Evolutionary conservation across 2,113 vertebrate genomes (phyloP).

Genomic region (Oryzias melastigma): DNA sequence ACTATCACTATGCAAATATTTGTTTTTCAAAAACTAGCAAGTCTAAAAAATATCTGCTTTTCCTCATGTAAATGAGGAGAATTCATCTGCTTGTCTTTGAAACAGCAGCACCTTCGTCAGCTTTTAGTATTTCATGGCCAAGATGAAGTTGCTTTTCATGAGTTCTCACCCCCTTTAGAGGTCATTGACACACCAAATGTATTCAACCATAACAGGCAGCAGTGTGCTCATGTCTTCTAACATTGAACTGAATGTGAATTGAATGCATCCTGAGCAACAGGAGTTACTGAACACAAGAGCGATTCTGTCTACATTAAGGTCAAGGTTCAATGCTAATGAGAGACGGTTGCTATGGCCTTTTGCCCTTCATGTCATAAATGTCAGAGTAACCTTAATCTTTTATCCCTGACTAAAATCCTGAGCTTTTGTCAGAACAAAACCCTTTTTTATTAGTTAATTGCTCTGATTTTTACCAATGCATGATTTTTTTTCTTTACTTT

Average conservation of each 20-base stretch:
- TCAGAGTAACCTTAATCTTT: no score
- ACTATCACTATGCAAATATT: no score
- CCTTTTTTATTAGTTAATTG: no score
- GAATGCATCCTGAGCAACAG: conserved; percentile 16
- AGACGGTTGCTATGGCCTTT: neutral
- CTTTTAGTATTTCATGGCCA: neutral
- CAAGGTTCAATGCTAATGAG: conserved; percentile 7
- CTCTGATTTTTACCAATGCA: conserved; percentile 2
- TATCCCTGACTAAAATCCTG: no score
- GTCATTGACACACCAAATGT: conserved; percentile 1
- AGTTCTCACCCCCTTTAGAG: conserved; percentile 2
- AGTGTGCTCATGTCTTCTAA: neutral
- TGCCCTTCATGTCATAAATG: no score
- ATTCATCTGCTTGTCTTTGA: neutral
- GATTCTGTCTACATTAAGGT: conserved; percentile 7
- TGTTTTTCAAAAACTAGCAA: no score
- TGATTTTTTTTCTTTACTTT: neutral
- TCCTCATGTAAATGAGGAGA: neutral
- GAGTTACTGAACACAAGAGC: conserved; percentile 2
- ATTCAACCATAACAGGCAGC: conserved; percentile 3
- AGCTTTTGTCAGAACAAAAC: no score
- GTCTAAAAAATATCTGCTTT: no score
- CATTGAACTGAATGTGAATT: conserved; percentile 10
- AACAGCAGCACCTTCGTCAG: neutral
- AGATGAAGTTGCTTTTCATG: neutral